phyloP scores from a whole-genome alignment of 1,140 invertebrate species.

The Oncopodura yosiiana region DNA sequence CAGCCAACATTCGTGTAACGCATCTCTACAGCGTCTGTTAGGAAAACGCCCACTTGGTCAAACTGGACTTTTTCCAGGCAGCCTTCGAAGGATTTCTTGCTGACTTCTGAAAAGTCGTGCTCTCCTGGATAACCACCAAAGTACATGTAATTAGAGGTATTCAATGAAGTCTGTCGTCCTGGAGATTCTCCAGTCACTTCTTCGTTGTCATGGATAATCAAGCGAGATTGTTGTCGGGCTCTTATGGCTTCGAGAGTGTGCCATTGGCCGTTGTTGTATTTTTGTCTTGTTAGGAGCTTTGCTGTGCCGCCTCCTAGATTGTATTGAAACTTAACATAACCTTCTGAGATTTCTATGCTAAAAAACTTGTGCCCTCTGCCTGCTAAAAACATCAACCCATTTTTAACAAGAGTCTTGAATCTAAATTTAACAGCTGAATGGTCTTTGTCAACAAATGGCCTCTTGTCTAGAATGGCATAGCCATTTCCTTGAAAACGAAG shows the following conservation, averaged over 20 bases:
- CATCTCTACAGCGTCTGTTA: slow-evolving; percentile 64
- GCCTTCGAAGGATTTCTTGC: slow-evolving; percentile 74
- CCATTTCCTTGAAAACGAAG: slow-evolving; percentile 77
- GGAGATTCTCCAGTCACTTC: slow-evolving; percentile 39
- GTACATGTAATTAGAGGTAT: slow-evolving; percentile 59
- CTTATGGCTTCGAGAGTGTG: slow-evolving; percentile 59
- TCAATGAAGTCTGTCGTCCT: slow-evolving; percentile 44
- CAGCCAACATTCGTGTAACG: slow-evolving; percentile 76
- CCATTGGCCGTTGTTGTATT: slow-evolving; percentile 74
- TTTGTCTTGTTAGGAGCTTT: slow-evolving; percentile 47
- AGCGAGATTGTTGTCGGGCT: slow-evolving; percentile 51
- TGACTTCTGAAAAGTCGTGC: slow-evolving; percentile 55
- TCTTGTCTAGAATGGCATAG: slow-evolving; percentile 59
- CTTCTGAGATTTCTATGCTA: slow-evolving; percentile 60
- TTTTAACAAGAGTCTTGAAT: slow-evolving; percentile 75
- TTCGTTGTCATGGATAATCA: slow-evolving; percentile 49
- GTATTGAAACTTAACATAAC: slow-evolving; percentile 44
- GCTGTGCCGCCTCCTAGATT: slow-evolving; percentile 55
- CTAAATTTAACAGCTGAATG: slow-evolving; percentile 55
- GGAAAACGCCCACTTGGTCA: slow-evolving; percentile 59
- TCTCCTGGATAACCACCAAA: slow-evolving; percentile 74
- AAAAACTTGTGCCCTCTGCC: slow-evolving; percentile 65
- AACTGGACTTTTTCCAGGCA: slow-evolving; percentile 80
- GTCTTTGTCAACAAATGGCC: slow-evolving; percentile 46
- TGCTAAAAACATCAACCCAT: slow-evolving; percentile 80